These are phyloP conservation scores for Melanostoma mellinum DNA, from an alignment of 2,888 invertebrate species.

Conservation along the genomic window DNA sequence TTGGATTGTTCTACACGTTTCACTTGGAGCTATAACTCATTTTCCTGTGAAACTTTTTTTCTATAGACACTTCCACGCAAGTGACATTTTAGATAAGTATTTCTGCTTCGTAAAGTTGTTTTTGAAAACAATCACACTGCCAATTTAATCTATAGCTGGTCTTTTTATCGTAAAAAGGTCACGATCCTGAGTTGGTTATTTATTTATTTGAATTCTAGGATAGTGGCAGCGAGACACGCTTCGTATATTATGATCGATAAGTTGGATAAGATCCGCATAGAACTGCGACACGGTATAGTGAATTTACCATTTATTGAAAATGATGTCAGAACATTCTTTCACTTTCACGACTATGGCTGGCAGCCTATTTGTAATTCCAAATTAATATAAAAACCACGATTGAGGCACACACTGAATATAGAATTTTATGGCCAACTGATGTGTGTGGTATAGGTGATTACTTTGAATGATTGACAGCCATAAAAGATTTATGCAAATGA, in stretches of 20 bases:
- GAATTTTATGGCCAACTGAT: too few species aligned
- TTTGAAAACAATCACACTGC: background rate
- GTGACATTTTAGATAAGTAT: background rate
- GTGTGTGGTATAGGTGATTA: too few species aligned
- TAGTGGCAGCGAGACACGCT: background rate
- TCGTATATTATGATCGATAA: constrained; percentile 7
- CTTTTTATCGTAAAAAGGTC: background rate
- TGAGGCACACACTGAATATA: too few species aligned
- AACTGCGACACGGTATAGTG: background rate
- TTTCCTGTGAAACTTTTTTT: background rate
- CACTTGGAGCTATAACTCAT: background rate
- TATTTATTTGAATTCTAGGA: too few species aligned
- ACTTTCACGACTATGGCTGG: background rate
- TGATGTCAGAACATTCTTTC: constrained; percentile 7
- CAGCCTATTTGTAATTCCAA: too few species aligned
- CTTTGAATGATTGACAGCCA: too few species aligned
- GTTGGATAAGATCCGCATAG: constrained; percentile 12
- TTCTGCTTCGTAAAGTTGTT: background rate
- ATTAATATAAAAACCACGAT: too few species aligned
- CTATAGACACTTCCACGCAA: background rate
- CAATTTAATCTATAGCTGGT: background rate
- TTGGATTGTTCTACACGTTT: background rate
- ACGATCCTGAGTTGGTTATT: background rate
- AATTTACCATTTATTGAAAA: constrained; percentile 6
- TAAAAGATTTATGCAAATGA: too few species aligned